Base-by-base conservation (phyloP, 2,113 vertebrate genomes). In the Corythornis madagascariensis region DNA sequence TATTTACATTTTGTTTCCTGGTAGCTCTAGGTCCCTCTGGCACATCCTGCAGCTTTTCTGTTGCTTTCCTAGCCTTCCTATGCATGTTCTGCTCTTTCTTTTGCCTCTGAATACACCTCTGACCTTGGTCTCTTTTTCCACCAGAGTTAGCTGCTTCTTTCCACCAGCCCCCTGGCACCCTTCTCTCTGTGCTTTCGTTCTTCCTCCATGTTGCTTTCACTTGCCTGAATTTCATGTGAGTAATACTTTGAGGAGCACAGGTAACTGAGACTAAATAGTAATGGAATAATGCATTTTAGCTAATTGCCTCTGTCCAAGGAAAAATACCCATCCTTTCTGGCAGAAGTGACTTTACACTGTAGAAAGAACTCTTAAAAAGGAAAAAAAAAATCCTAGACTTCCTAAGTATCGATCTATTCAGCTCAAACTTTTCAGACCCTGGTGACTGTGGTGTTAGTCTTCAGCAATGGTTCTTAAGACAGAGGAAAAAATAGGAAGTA, bases 401-500 rank as follows among this genome's bases (percentile, higher is more conserved):
- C 60, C 79, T 90, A 60, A 93, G 72, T 66, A 38, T 55, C 6
- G 10, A 45, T 84, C 73, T 90, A 5, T 81, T 96, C 74, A 71
- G 60, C 67, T 88, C 25, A 63, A 16, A 91, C 38, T 91, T 91
- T 61, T 75, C 70, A 59, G 69, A 70, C 55, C 42, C 25, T 79
- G 48, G 19, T 60, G 53, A 71, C 59, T 81, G 19, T 52, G 31
- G 85, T 74, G 33, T 91, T 89, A 65, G 53, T 50, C 72, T 91
- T 90, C 55, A 80, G 80, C 88, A 88, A 33, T 40, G 11, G 40
- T 67, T 75, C 42, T 92, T 94, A 86, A 76, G 65, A 73, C n/a
- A 20, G 61, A 95, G 55, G 55, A n/a, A 93, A 88, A 93, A 82
- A 73, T 70, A 88, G 60, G 72, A 83, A 83, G 78, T 90, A 70